Evolutionary conservation across 2,888 invertebrate genomes (phyloP).

Genomic region (Stenotaenia linearis): DNA sequence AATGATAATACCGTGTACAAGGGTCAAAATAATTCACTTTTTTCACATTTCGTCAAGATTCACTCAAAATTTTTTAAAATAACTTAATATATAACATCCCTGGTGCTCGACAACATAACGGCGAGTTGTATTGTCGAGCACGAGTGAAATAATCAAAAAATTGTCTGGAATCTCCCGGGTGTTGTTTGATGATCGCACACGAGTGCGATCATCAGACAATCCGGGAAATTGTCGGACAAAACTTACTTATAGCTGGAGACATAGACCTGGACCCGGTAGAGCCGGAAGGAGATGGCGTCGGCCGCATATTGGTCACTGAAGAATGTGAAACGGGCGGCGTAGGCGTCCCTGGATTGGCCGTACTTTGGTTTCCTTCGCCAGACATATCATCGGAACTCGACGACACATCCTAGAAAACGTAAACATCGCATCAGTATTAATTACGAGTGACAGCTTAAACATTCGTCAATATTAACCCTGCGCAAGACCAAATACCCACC

Average conservation of each 20-base stretch:
- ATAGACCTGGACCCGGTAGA: conserved; percentile 74
- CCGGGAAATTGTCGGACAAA: too few relatives aligned
- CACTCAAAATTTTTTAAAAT: too few relatives aligned
- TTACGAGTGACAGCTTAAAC: not conserved
- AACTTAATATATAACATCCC: too few relatives aligned
- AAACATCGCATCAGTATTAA: not conserved
- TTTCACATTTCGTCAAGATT: too few relatives aligned
- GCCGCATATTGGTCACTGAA: conserved; percentile 42
- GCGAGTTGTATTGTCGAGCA: too few relatives aligned
- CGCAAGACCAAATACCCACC: not conserved
- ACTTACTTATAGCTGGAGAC: conserved; percentile 94
- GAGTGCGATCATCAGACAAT: too few relatives aligned
- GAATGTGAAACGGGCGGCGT: conserved; percentile 38
- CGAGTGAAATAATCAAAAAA: too few relatives aligned
- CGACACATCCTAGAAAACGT: not conserved
- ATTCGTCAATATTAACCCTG: not conserved
- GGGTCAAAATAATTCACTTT: too few relatives aligned
- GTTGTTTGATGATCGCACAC: too few relatives aligned
- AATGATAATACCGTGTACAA: too few relatives aligned
- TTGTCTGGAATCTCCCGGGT: too few relatives aligned
- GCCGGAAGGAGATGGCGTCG: conserved; percentile 45
- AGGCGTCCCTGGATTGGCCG: not conserved
- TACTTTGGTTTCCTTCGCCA: conserved; percentile 34
- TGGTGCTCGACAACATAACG: too few relatives aligned
- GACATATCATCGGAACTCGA: conserved; percentile 31